Conservation (phyloP, 2,888 invertebrate genomes). For the Ceratothoa steindachneri region DNA sequence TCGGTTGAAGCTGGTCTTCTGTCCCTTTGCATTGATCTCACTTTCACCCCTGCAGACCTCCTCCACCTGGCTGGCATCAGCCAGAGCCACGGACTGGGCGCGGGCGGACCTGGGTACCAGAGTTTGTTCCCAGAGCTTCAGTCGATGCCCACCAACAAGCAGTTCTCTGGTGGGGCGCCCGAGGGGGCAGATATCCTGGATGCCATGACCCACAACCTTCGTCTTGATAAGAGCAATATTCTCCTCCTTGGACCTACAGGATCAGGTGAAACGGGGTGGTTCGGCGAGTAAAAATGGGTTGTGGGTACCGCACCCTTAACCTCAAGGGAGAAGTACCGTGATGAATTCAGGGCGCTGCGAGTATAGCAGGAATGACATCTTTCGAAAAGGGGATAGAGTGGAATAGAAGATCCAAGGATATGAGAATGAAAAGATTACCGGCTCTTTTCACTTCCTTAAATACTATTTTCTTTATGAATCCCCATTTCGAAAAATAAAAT, state of each 20-base stretch:
- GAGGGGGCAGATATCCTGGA: conserved; percentile 73
- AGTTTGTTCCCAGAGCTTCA: conserved; percentile 47
- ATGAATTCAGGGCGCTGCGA: too few species aligned
- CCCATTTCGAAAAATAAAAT: too few species aligned
- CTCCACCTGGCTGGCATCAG: conserved; percentile 78
- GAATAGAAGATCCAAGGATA: too few species aligned
- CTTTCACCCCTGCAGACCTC: too few species aligned
- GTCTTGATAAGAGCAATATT: conserved; percentile 92
- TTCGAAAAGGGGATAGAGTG: too few species aligned
- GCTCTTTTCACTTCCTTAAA: background rate
- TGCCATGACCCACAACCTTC: conserved; percentile 72
- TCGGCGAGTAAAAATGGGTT: too few species aligned
- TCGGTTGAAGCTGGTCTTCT: too few species aligned
- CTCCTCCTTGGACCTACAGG: conserved; percentile 94
- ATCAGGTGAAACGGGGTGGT: conserved; percentile 62
- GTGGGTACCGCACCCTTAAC: too few species aligned
- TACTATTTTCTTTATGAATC: background rate
- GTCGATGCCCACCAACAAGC: conserved; percentile 31
- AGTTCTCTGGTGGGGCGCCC: conserved; percentile 24
- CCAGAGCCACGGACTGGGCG: conserved; percentile 63
- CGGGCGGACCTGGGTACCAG: conserved; percentile 28
- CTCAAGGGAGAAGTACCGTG: too few species aligned
- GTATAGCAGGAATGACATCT: too few species aligned
- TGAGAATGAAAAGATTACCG: too few species aligned
- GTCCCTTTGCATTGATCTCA: too few species aligned